Percentiles rank a stretch among this genome's conserved stretches.
Conservation (phyloP, 2,888 invertebrate genomes). For the Tenthredo notha region DNA sequence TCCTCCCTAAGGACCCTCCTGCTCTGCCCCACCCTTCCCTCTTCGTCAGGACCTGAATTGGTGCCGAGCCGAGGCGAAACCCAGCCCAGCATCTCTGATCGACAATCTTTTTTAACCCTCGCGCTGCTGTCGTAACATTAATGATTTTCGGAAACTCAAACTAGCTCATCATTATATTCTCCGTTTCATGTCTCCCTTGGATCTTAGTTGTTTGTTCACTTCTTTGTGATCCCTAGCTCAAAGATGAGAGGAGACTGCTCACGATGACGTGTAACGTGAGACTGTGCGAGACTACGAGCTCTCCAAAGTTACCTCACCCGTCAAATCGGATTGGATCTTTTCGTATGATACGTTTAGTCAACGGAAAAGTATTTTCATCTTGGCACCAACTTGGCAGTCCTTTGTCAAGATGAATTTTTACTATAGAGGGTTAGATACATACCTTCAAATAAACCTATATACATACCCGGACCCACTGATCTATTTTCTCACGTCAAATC, state of each 20-base stretch:
- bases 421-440: background rate
- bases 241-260: slow-evolving; percentile 16
- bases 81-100: slow-evolving; percentile 64
- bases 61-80: background rate
- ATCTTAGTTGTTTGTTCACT: slow-evolving; percentile 24
- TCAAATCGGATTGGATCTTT: slow-evolving; percentile 25
- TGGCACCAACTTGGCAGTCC: slow-evolving; percentile 21
- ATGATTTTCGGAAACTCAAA: slow-evolving; percentile 65
- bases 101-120: slow-evolving; percentile 66
- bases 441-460: background rate
- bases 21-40: slow-evolving; percentile 55
- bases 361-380: slow-evolving; percentile 9
- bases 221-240: slow-evolving; percentile 18
- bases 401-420: slow-evolving; percentile 26
- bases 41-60: slow-evolving; percentile 19
- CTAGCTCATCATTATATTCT: slow-evolving; percentile 38
- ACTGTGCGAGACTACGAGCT: slow-evolving; percentile 40
- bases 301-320: slow-evolving; percentile 39
- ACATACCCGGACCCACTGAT: background rate
- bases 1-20: slow-evolving; percentile 63
- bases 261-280: slow-evolving; percentile 44
- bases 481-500: slow-evolving; percentile 5
- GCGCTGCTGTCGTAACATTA: slow-evolving; percentile 64
- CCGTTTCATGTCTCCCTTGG: slow-evolving; percentile 56
- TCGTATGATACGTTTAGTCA: slow-evolving; percentile 40